phyloP scores from a whole-genome alignment of 2,113 vertebrate genomes.

The Hippoglossus stenolepis region DNA sequence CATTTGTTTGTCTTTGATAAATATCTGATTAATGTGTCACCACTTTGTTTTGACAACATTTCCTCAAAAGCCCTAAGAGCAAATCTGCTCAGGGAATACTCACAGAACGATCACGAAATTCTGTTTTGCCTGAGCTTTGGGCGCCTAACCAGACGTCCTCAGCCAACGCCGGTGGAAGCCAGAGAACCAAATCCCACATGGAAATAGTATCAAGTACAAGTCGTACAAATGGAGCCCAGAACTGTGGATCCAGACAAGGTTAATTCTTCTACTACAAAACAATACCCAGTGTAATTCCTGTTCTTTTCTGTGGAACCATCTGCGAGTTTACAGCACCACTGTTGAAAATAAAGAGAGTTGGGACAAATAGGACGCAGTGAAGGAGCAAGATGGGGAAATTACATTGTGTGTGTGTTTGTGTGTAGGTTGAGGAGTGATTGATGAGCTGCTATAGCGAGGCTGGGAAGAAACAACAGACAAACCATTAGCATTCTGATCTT shows the following conservation, averaged over 20 bases:
- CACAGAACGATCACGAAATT: conserved; percentile 14
- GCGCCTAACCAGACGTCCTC: not conserved
- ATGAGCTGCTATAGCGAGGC: not conserved
- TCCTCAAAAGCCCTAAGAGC: conserved; percentile 15
- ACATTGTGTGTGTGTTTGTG: not conserved
- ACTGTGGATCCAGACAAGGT: not conserved
- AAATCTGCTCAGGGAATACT: conserved; percentile 30
- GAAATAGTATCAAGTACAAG: not conserved
- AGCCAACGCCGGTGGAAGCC: conserved; percentile 15
- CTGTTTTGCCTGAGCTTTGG: conserved; percentile 22
- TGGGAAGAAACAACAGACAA: not conserved
- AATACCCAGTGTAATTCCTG: not conserved
- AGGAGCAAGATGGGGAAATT: not conserved
- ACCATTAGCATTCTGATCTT: conserved; percentile 21
- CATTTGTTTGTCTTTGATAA: conserved; percentile 6
- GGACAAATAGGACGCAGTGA: not conserved
- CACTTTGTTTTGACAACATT: conserved; percentile 35
- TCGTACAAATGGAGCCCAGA: conserved; percentile 24
- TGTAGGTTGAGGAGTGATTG: conserved; percentile 15
- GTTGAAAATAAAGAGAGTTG: conserved; percentile 7
- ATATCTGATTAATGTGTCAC: conserved; percentile 11
- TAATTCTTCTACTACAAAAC: not conserved
- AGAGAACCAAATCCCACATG: conserved; percentile 21
- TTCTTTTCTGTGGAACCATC: not conserved
- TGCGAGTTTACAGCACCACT: not conserved